These are phyloP conservation scores for Odontocerum albicorne DNA, from an alignment of 2,888 invertebrate species.

Conservation along the genomic window DNA sequence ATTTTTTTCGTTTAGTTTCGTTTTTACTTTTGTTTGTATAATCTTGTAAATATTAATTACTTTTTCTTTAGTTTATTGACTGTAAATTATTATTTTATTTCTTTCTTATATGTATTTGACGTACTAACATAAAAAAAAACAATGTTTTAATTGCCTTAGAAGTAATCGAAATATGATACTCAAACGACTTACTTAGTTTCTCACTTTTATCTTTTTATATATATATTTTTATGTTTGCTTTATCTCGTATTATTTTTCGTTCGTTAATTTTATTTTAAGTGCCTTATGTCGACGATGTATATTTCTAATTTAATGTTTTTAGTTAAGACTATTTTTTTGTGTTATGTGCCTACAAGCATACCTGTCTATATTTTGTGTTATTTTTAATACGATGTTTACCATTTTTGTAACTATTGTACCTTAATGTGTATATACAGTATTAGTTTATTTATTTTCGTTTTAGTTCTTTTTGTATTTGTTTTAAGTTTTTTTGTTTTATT, in stretches of 20 bases:
- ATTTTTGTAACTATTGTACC: too few relatives aligned
- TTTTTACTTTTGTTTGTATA: not conserved
- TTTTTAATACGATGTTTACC: constrained; percentile 28
- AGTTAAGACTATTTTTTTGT: constrained; percentile 21
- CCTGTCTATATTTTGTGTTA: constrained; percentile 32
- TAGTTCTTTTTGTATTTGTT: constrained; percentile 18
- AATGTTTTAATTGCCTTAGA: constrained; percentile 9
- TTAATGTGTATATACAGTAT: constrained; percentile 34
- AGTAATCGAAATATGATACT: constrained; percentile 20
- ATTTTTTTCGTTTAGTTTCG: not conserved
- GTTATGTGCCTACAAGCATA: constrained; percentile 35
- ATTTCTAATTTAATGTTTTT: constrained; percentile 21
- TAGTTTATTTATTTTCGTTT: constrained; percentile 28
- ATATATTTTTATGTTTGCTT: constrained; percentile 15
- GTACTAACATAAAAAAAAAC: constrained; percentile 2
- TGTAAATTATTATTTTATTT: not conserved
- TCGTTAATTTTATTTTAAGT: constrained; percentile 26
- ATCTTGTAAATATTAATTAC: constrained; percentile 14
- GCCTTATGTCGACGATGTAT: constrained; percentile 26
- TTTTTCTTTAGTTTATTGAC: not conserved
- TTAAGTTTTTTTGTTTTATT: constrained; percentile 27
- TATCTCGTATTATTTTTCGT: constrained; percentile 19
- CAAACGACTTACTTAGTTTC: constrained; percentile 7
- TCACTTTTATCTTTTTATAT: constrained; percentile 2
- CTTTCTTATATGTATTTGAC: not conserved